Conservation (phyloP, 2,888 invertebrate species). For the Hypolimnas misippus region DNA sequence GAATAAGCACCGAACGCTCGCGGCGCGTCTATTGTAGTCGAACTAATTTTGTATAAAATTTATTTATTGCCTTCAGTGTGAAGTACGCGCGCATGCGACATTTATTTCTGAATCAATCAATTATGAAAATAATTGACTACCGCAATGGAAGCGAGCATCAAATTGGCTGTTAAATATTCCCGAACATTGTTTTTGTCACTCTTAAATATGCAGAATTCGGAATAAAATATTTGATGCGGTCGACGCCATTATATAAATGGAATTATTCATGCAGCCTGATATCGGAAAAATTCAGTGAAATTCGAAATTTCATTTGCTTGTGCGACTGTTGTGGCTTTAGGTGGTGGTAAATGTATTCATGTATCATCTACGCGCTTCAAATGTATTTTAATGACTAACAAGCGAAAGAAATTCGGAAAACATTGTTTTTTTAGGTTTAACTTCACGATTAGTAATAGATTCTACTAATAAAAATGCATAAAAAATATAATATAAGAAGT, state of each 20-base stretch:
- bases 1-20: slow-evolving; percentile 38
- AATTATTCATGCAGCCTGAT: slow-evolving; percentile 78
- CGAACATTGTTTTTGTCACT: slow-evolving; percentile 72
- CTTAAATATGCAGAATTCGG: slow-evolving; percentile 77
- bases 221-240: slow-evolving; percentile 80
- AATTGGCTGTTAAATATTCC: slow-evolving; percentile 55
- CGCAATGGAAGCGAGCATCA: slow-evolving; percentile 47
- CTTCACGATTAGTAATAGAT: no score
- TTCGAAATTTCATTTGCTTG: slow-evolving; percentile 77
- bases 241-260: slow-evolving; percentile 75
- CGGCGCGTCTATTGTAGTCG: slow-evolving; percentile 35
- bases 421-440: no score
- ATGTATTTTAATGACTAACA: slow-evolving; percentile 1
- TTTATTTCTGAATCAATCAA: slow-evolving; percentile 29
- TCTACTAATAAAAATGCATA: no score
- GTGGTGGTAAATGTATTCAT: slow-evolving; percentile 8
- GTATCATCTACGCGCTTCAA: not conserved
- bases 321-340: slow-evolving; percentile 65
- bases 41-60: slow-evolving; percentile 36
- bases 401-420: not conserved
- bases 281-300: slow-evolving; percentile 75
- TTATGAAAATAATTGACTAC: slow-evolving; percentile 37
- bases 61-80: slow-evolving; percentile 22
- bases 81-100: slow-evolving; percentile 19
- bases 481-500: no score